Evolutionary conservation across 2,888 invertebrate genomes (phyloP), one percentile per base, ranked within the genome.

Genomic region (Calameuta filiformis): DNA sequence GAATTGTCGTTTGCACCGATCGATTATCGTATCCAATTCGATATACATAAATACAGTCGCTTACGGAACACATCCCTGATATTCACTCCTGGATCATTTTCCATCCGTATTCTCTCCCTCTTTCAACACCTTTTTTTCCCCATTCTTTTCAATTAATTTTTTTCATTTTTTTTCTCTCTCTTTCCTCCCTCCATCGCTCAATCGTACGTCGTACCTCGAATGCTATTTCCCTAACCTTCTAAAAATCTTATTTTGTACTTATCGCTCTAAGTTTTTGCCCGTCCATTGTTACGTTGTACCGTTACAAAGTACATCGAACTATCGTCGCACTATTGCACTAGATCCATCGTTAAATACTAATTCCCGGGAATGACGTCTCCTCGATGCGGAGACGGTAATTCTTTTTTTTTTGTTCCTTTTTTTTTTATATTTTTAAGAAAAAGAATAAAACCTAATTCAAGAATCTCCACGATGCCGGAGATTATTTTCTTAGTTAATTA

Each of bases 271-370:
- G 78, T 80, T 75, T 79, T 73, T 77, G 69, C 33, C 69, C 30
- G 40, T 15, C 9, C 33, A 30, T 30, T 33, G 83, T 79, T 73
- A 77, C 82, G 73, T 84, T 81, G 84, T 80, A 40, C 15, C 40
- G 40, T 15, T 40, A 40, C 85, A 87, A 86, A 87, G 86, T 88
- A 89, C 86, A 84, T 81, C 73, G 79, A 83, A 85, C 87, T 87
- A 89, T 89, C 88, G 88, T 81, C 73, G 79, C 83, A 85, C 87
- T 87, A 89, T 89, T 89, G 88, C 88, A 89, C 88, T 84, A 83
- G 69, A 30, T 33, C 31, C 69, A 33, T 69, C 30, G 33, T 69
- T 69, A 69, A 69, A 69, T 69, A 69, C 15, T 40, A 40, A 35
- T 35, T n/a, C 73, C 4, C 34, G 73, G 73, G 23, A 35, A 73